phyloP scores from a whole-genome alignment of 2,888 invertebrate species.

The Onchidella celtica region DNA sequence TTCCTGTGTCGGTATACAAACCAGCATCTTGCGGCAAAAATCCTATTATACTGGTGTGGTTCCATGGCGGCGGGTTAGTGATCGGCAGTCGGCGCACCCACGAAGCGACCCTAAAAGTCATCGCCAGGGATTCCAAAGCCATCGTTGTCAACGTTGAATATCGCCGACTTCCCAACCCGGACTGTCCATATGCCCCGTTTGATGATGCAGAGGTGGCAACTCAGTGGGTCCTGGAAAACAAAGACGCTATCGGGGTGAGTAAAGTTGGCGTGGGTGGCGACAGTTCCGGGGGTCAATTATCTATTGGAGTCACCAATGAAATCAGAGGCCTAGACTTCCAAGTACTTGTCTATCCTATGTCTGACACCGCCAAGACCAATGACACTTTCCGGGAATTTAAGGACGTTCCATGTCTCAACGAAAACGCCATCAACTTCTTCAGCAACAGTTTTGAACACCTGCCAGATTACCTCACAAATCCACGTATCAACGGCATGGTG shows the following conservation, averaged over 20 bases:
- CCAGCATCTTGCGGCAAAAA: background rate
- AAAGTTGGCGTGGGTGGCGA: conserved; percentile 41
- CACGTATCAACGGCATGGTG: conserved; percentile 3
- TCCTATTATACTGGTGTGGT: conserved; percentile 20
- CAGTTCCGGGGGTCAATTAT: conserved; percentile 29
- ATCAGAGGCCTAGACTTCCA: conserved; percentile 36
- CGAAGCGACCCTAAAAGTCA: background rate
- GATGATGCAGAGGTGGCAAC: conserved; percentile 43
- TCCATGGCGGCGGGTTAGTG: conserved; percentile 35
- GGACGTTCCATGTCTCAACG: background rate
- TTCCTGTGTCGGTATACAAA: conserved; percentile 26
- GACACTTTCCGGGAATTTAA: background rate
- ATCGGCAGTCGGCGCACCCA: background rate
- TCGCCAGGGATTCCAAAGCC: conserved; percentile 13
- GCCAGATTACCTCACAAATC: background rate
- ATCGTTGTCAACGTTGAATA: conserved; percentile 48
- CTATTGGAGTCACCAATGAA: too few species aligned
- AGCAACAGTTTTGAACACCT: background rate
- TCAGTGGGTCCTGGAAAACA: conserved; percentile 45
- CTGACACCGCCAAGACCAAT: background rate
- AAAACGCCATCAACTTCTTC: conserved; percentile 27
- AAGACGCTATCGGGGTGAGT: conserved; percentile 36
- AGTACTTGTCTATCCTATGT: conserved; percentile 26
- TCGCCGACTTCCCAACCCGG: conserved; percentile 46
- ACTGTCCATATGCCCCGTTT: conserved; percentile 34